These are phyloP conservation scores for Ceyx margarethae DNA, from an alignment of 2,113 vertebrate genomes.

Conservation along the genomic window DNA sequence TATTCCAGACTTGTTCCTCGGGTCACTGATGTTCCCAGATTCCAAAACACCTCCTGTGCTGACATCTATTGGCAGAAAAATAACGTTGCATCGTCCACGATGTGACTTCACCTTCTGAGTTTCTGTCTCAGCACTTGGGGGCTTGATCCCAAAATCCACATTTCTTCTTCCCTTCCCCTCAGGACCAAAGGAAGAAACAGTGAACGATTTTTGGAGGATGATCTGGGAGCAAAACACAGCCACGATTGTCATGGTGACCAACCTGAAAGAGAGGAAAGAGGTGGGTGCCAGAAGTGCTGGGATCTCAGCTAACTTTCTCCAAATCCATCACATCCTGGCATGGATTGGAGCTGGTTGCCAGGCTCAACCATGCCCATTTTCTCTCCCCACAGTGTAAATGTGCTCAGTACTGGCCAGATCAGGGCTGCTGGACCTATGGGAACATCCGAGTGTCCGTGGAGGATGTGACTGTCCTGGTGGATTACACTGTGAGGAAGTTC, in stretches of 20 bases:
- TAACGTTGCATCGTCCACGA: background rate
- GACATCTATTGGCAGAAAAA: background rate
- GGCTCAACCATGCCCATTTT: background rate
- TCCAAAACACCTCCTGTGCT: background rate
- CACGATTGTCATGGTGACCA: conserved; percentile 99
- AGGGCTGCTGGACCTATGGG: conserved; percentile 98
- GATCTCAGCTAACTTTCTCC: background rate
- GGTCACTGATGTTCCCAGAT: background rate
- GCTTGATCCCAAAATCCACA: background rate
- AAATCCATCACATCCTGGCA: fast-evolving
- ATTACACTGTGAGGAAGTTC: conserved; percentile 98
- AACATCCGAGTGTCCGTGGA: conserved; percentile 97
- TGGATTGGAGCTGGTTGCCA: background rate
- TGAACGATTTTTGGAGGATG: conserved; percentile 99
- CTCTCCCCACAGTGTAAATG: conserved; percentile 87
- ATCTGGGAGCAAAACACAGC: conserved; percentile 99
- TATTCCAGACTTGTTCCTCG: background rate
- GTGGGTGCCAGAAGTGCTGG: conserved; percentile 58
- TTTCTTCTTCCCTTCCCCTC: background rate
- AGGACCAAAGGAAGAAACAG: conserved; percentile 98
- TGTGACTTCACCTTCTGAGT: fast-evolving
- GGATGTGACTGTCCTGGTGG: conserved; percentile 92
- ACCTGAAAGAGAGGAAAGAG: conserved; percentile 98
- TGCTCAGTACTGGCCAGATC: conserved; percentile 99
- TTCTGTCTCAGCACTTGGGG: fast-evolving